Evolutionary conservation across 2,113 vertebrate genomes (phyloP).

Genomic region (Scophthalmus maximus): DNA sequence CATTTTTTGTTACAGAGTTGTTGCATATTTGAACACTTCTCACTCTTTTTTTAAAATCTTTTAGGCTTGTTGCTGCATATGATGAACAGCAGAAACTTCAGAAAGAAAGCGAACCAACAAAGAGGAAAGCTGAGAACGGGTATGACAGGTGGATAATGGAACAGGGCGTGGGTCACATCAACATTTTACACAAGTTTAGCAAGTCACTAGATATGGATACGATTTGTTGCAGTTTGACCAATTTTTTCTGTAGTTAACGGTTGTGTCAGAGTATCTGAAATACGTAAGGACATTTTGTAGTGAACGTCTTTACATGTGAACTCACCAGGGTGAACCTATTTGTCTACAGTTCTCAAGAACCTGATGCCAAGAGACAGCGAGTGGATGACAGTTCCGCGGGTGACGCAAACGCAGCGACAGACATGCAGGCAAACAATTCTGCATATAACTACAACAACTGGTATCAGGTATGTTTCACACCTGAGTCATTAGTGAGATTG

Average conservation of each 20-base stretch:
- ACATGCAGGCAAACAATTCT: conserved; percentile 88
- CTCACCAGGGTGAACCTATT: background rate
- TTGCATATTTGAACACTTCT: background rate
- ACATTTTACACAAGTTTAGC: background rate
- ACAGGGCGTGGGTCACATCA: conserved; percentile 4
- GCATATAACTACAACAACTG: conserved; percentile 98
- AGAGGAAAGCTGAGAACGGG: conserved; percentile 95
- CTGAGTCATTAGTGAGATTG: background rate
- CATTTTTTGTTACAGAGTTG: background rate
- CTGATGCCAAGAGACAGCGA: conserved; percentile 91
- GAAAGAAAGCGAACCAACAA: conserved; percentile 91
- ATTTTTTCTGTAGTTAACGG: too few species aligned
- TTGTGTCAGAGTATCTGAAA: too few species aligned
- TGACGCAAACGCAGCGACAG: conserved; percentile 83
- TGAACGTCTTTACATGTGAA: background rate
- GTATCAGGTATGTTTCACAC: conserved; percentile 89
- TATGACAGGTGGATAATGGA: conserved; percentile 74
- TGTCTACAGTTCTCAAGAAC: conserved; percentile 82
- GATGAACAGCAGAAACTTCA: conserved; percentile 92
- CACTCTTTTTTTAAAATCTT: background rate
- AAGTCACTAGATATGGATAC: too few species aligned
- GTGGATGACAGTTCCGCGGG: conserved; percentile 84
- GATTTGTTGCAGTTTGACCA: too few species aligned
- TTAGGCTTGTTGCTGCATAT: conserved; percentile 90
- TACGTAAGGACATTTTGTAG: background rate